Conservation (phyloP, 2,888 invertebrate genomes). For the Zootermopsis nevadensis region DNA sequence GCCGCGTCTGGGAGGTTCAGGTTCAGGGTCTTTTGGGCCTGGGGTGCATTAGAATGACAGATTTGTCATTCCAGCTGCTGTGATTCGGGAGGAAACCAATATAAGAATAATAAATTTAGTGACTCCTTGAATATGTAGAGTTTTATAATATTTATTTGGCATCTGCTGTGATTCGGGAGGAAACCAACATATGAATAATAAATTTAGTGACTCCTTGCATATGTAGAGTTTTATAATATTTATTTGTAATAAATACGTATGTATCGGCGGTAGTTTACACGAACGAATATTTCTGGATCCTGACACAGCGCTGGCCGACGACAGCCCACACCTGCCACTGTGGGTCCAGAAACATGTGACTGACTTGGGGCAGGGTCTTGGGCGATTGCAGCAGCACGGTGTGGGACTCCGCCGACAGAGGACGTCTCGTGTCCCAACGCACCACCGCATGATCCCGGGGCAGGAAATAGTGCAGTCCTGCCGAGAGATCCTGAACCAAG, state of each 20-base stretch:
- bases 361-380: slow-evolving; percentile 41
- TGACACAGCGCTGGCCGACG: slow-evolving; percentile 28
- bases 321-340: slow-evolving; percentile 47
- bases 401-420: slow-evolving; percentile 57
- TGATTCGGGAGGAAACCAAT: too few relatives aligned
- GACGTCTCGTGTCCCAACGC: slow-evolving; percentile 63
- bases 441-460: slow-evolving; percentile 63
- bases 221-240: background rate
- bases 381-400: slow-evolving; percentile 57
- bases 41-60: too few relatives aligned
- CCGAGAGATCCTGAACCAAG: slow-evolving; percentile 61
- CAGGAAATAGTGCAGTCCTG: slow-evolving; percentile 64
- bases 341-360: slow-evolving; percentile 42
- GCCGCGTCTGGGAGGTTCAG: too few relatives aligned
- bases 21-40: too few relatives aligned
- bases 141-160: background rate
- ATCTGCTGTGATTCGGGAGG: too few relatives aligned
- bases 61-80: too few relatives aligned
- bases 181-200: too few relatives aligned
- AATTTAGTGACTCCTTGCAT: background rate
- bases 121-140: background rate
- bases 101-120: background rate
- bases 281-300: slow-evolving; percentile 32
- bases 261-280: background rate
- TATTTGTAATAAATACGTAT: background rate